A percentile compares a stretch with the other conserved stretches of the same genome.
These are phyloP conservation scores for Saturnia pavonia DNA, from an alignment of 2,888 invertebrate genomes.

Conservation along the genomic window DNA sequence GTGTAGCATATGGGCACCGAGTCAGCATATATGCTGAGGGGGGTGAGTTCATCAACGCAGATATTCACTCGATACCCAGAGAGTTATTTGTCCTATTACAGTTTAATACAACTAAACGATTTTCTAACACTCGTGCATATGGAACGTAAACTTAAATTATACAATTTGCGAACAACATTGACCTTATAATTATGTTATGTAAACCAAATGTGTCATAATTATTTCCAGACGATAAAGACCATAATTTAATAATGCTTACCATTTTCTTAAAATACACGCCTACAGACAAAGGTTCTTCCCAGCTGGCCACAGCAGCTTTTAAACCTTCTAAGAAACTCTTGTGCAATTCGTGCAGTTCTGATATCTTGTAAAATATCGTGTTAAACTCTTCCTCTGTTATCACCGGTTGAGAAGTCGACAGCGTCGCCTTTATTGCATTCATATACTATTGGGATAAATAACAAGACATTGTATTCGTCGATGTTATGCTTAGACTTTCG, in stretches of 20 bases:
- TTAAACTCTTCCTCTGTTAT: slow-evolving; percentile 94
- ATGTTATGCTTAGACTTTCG: not conserved
- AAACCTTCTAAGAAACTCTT: slow-evolving; percentile 91
- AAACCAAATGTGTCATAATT: not conserved
- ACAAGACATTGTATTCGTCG: not conserved
- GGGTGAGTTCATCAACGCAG: no score
- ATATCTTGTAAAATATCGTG: slow-evolving; percentile 96
- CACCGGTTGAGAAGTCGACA: slow-evolving; percentile 94
- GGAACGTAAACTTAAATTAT: no score
- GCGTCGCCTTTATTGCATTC: slow-evolving; percentile 93
- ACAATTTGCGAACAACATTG: no score
- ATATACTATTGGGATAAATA: slow-evolving; percentile 86
- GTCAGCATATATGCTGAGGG: no score
- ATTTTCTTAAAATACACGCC: slow-evolving; percentile 93
- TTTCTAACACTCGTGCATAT: no score
- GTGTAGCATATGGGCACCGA: no score
- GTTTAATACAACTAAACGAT: no score
- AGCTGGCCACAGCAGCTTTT: slow-evolving; percentile 85
- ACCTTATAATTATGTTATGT: no score
- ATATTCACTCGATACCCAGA: no score
- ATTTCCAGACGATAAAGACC: not conserved
- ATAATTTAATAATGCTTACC: slow-evolving; percentile 68
- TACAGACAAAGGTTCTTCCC: slow-evolving; percentile 88
- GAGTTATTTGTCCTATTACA: not conserved
- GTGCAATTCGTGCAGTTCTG: slow-evolving; percentile 92